phyloP scores from a whole-genome alignment of 2,888 invertebrate genomes.

The Oxyteleia sp. region DNA sequence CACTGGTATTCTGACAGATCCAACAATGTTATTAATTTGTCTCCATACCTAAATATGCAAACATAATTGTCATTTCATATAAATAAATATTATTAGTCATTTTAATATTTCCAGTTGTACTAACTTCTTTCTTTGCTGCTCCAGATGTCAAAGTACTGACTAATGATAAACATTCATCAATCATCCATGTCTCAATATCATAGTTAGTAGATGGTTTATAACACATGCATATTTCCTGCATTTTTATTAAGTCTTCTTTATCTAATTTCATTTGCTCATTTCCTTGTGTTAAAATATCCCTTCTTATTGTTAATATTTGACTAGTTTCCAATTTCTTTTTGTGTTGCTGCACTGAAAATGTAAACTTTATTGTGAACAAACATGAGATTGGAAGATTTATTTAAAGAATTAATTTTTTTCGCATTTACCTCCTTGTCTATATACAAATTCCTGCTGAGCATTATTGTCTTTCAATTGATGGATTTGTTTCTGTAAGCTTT shows the following conservation, averaged over 20 bases:
- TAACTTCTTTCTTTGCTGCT: conserved; percentile 81
- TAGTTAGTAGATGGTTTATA: conserved; percentile 81
- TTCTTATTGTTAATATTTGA: conserved; percentile 74
- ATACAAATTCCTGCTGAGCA: conserved; percentile 77
- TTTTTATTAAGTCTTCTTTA: conserved; percentile 79
- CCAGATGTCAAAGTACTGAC: conserved; percentile 79
- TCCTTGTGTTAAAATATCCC: conserved; percentile 79
- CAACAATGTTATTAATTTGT: conserved; percentile 78
- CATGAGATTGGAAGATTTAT: no score
- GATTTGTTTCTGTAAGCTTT: conserved; percentile 75
- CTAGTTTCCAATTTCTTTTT: conserved; percentile 75
- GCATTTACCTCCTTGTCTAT: conserved; percentile 80
- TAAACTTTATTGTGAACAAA: conserved; percentile 20
- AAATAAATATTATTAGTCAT: background rate
- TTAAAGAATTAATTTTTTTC: conserved; percentile 9
- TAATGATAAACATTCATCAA: conserved; percentile 79
- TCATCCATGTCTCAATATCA: conserved; percentile 77
- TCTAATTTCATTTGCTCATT: conserved; percentile 78
- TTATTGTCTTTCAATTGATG: conserved; percentile 77
- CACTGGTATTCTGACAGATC: conserved; percentile 78
- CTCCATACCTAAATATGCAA: conserved; percentile 78
- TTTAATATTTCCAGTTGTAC: conserved; percentile 16
- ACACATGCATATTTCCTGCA: conserved; percentile 80
- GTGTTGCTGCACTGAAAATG: conserved; percentile 76
- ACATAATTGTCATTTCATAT: conserved; percentile 24